phyloP scores from a whole-genome alignment of 2,797 vertebrate genomes.

The Cyprinodon diabolis region DNA sequence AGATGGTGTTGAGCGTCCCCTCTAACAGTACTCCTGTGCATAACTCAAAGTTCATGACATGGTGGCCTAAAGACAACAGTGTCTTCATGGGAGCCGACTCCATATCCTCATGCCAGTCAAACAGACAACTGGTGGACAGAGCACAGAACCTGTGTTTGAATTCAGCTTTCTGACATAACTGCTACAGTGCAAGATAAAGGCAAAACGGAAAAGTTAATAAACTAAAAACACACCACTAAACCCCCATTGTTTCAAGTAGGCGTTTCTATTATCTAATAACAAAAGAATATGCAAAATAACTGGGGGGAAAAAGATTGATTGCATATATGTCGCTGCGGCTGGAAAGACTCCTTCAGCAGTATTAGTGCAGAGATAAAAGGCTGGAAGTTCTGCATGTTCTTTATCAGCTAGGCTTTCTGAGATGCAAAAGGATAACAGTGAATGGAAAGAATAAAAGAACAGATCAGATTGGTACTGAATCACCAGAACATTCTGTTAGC shows the following conservation, averaged over 20 bases:
- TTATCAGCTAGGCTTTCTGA: neutral
- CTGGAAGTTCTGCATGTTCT: neutral
- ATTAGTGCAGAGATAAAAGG: neutral
- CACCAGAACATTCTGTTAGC: neutral
- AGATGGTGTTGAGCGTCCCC: neutral
- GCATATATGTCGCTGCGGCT: neutral
- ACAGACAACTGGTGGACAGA: no score
- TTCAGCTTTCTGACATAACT: no score
- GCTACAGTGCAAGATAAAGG: neutral
- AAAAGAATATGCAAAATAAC: neutral
- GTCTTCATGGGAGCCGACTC: neutral
- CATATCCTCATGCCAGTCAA: neutral
- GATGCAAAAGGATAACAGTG: neutral
- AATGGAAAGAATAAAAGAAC: conserved; percentile 27
- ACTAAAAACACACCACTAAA: no score
- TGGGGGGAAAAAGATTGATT: neutral
- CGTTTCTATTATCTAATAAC: neutral
- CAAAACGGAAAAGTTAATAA: neutral
- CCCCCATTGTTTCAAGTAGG: neutral
- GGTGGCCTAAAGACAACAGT: neutral
- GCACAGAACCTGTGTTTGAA: no score
- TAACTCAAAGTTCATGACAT: no score
- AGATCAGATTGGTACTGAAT: conserved; percentile 14
- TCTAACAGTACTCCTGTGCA: neutral
- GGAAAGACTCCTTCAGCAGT: neutral